phyloP scores from a whole-genome alignment of 2,797 vertebrate species.

The Syngnathus acus region DNA sequence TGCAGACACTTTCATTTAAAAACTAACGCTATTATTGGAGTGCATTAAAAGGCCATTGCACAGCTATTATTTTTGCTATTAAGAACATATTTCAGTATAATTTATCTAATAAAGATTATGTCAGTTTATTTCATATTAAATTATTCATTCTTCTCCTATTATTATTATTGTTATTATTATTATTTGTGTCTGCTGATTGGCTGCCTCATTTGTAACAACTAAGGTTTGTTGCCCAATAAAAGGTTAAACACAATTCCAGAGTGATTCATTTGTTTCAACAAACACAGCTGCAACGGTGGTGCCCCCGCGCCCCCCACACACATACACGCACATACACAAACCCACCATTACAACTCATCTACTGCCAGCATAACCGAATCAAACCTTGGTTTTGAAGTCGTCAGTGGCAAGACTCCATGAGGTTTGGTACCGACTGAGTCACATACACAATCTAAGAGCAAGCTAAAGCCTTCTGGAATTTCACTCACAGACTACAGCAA shows the following conservation, averaged over 20 bases:
- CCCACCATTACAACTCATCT: conserved; percentile 9
- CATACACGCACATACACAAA: background rate
- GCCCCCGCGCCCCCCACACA: background rate
- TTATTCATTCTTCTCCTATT: background rate
- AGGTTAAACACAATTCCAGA: conserved; percentile 14
- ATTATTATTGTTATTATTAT: background rate
- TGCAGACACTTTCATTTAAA: background rate
- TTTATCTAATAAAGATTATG: background rate
- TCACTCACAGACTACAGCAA: background rate
- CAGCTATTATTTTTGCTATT: background rate
- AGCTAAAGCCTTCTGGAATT: background rate
- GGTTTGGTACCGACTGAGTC: conserved; percentile 21
- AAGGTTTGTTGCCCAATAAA: conserved; percentile 4
- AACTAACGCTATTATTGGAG: conserved; percentile 8
- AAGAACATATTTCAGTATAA: background rate
- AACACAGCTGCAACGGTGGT: conserved; percentile 41
- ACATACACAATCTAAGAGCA: background rate
- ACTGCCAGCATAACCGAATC: conserved; percentile 30
- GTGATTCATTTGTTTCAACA: conserved; percentile 38
- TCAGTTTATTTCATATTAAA: background rate
- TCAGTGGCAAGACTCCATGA: conserved; percentile 36
- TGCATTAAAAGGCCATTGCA: background rate
- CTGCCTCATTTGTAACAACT: background rate
- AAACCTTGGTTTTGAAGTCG: conserved; percentile 41
- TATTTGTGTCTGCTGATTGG: background rate